A percentile compares a stretch with the other conserved stretches of the same genome.
phyloP scores from a whole-genome alignment of 2,888 invertebrate genomes.

The Plebejus melissa region DNA sequence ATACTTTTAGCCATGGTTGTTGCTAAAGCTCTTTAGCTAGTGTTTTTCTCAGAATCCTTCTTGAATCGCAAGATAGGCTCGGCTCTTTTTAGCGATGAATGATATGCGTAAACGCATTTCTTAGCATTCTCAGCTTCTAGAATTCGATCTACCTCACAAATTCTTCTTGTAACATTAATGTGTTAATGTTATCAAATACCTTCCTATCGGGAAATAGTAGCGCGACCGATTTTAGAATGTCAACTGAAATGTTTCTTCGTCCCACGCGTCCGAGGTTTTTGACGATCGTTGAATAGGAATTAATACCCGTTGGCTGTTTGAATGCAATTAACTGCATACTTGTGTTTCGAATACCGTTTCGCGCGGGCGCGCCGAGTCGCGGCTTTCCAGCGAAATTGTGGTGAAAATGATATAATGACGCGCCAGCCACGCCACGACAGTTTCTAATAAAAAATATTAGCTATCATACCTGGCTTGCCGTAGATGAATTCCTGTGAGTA shows the following conservation, averaged over 20 bases:
- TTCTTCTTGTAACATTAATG: not conserved
- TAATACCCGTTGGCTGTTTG: conserved; percentile 54
- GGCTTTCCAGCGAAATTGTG: conserved; percentile 67
- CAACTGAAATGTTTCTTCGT: not conserved
- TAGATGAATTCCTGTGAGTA: not conserved
- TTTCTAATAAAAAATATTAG: conserved; percentile 27
- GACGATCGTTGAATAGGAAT: conserved; percentile 54
- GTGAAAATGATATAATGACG: conserved; percentile 66
- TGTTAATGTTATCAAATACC: not conserved
- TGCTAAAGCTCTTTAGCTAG: no score
- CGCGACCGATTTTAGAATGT: not conserved
- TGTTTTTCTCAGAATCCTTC: not conserved
- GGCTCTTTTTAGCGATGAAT: not conserved
- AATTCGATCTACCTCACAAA: no score
- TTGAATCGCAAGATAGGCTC: not conserved
- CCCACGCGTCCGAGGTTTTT: conserved; percentile 38
- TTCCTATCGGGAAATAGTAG: not conserved
- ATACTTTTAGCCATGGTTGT: no score
- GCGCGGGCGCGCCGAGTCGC: conserved; percentile 57
- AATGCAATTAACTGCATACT: conserved; percentile 68
- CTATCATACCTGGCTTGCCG: not conserved
- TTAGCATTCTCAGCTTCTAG: no score
- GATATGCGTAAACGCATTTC: not conserved
- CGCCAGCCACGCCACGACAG: conserved; percentile 48
- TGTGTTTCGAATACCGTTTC: conserved; percentile 59